Conservation (phyloP, 2,113 vertebrate genomes). For the Apaloderma vittatum region DNA sequence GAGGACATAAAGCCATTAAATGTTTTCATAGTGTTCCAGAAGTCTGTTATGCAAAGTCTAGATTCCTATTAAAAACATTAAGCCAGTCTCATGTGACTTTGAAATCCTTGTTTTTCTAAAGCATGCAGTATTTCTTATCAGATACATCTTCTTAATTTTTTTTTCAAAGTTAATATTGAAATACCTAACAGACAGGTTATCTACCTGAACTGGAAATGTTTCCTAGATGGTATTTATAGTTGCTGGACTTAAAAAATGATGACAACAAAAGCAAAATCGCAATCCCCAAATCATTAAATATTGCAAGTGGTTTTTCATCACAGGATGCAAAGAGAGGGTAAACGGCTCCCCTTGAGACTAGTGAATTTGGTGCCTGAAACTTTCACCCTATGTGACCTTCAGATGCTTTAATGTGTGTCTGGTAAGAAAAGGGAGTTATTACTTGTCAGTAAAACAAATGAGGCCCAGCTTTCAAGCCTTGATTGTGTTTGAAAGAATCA, state of each 20-base stretch:
- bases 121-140: neutral
- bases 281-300: neutral
- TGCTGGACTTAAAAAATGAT: neutral
- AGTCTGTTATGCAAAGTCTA: neutral
- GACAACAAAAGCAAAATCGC: neutral
- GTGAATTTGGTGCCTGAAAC: neutral
- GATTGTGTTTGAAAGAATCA: neutral
- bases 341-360: neutral
- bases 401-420: neutral
- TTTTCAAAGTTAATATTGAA: neutral
- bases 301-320: neutral
- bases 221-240: neutral
- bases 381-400: neutral
- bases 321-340: neutral
- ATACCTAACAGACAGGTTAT: neutral
- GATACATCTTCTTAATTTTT: neutral
- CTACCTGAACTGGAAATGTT: neutral
- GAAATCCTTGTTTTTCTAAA: neutral
- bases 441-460: neutral
- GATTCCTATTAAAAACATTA: neutral
- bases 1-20: constrained; percentile 1
- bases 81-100: neutral
- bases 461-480: neutral
- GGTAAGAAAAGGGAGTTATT: neutral
- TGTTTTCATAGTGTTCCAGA: neutral